Conservation (phyloP, 2,113 vertebrate species). For the Epinephelus cyanopodus region DNA sequence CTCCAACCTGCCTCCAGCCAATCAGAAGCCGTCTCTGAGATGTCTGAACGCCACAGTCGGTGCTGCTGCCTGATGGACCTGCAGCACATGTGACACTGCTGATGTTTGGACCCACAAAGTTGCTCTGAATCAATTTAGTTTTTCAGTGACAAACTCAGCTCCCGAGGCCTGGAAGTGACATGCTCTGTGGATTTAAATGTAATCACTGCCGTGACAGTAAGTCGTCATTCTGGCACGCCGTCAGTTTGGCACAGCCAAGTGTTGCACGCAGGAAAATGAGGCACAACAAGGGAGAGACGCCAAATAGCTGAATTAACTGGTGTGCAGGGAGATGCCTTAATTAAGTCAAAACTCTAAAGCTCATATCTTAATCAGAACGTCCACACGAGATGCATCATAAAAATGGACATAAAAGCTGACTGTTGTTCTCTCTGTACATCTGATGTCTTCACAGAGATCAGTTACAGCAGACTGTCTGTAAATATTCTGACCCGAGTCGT, state of each 20-base stretch:
- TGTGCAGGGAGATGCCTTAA: constrained; percentile 21
- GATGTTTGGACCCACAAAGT: background rate
- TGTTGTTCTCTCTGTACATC: background rate
- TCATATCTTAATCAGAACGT: background rate
- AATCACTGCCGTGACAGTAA: constrained; percentile 12
- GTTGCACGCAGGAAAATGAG: constrained; percentile 9
- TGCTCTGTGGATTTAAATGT: constrained; percentile 8
- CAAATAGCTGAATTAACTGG: constrained; percentile 2
- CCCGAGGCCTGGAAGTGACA: background rate
- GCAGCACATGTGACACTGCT: background rate
- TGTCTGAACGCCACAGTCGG: background rate
- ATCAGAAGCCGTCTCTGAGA: background rate
- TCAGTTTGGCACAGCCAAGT: constrained; percentile 18
- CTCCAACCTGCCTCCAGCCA: constrained; percentile 5
- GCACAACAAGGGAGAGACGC: background rate
- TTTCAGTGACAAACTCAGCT: background rate
- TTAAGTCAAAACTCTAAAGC: constrained; percentile 7
- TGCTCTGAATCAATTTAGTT: background rate
- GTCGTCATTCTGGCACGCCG: background rate
- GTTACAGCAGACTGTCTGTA: background rate
- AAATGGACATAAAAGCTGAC: background rate
- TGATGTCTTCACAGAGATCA: background rate
- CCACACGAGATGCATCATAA: background rate
- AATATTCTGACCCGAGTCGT: background rate
- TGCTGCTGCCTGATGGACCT: background rate